These are phyloP conservation scores for Acropora tenuis DNA, from an alignment of 64 coral and sea anemone genomes.

Conservation along the genomic window DNA sequence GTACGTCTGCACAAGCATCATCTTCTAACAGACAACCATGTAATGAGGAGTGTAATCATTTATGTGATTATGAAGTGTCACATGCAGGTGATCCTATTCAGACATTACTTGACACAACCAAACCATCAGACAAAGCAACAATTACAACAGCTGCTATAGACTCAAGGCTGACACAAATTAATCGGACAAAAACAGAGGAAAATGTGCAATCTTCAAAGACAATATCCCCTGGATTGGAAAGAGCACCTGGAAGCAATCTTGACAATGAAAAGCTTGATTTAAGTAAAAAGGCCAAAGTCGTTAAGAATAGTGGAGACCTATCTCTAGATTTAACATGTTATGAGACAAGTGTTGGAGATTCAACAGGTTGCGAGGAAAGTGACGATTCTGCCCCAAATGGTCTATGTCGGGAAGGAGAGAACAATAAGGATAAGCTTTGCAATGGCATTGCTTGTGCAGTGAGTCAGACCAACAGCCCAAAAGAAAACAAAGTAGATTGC, in stretches of 20 bases:
- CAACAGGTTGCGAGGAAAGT: constrained; percentile 19
- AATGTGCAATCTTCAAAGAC: neutral
- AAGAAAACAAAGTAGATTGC: neutral
- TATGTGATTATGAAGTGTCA: neutral
- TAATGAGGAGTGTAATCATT: neutral
- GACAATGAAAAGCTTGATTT: neutral
- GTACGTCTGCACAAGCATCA: neutral
- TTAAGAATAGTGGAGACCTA: neutral
- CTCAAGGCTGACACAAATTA: neutral
- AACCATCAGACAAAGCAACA: neutral
- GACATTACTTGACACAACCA: neutral
- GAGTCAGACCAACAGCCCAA: neutral
- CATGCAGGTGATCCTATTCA: neutral
- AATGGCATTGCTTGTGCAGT: neutral
- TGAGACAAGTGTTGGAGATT: constrained; percentile 38
- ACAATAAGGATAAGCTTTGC: neutral
- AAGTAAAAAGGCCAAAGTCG: neutral
- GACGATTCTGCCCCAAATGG: constrained; percentile 20
- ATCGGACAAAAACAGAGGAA: neutral
- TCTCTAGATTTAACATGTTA: constrained; percentile 39
- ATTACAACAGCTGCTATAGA: neutral
- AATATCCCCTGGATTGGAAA: neutral
- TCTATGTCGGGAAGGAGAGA: neutral
- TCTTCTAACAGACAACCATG: neutral
- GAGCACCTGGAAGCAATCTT: neutral